These are phyloP conservation scores for Hesperia comma DNA, from an alignment of 2,888 invertebrate genomes.

Conservation along the genomic window DNA sequence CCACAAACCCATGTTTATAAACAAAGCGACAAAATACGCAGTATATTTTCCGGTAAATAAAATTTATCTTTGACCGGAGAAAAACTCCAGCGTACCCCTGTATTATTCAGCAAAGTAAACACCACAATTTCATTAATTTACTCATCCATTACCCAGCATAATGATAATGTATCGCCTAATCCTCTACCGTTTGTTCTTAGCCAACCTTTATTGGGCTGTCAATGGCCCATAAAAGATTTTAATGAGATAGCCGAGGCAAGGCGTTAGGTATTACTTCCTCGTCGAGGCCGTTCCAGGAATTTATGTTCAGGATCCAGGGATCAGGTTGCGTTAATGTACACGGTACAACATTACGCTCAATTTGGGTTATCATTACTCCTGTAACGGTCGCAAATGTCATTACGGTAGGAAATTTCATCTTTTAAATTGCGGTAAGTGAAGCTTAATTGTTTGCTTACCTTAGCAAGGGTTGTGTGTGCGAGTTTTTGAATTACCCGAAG, in stretches of 20 bases:
- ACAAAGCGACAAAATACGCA: too few relatives aligned
- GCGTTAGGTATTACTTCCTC: conserved; percentile 19
- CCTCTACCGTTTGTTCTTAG: conserved; percentile 28
- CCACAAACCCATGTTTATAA: too few relatives aligned
- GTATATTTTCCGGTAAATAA: too few relatives aligned
- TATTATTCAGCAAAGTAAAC: conserved; percentile 3
- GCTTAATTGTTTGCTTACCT: conserved; percentile 12
- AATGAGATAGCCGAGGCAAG: conserved; percentile 32
- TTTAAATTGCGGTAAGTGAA: conserved; percentile 9
- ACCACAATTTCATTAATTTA: conserved; percentile 22
- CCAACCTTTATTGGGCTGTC: conserved; percentile 35
- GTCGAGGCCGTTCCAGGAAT: conserved; percentile 20
- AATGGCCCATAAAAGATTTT: conserved; percentile 33
- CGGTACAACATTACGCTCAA: conserved; percentile 16
- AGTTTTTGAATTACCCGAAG: neutral
- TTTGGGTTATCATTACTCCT: conserved; percentile 21
- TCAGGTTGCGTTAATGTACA: conserved; percentile 23
- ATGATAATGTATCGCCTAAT: conserved; percentile 29
- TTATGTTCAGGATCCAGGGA: conserved; percentile 20
- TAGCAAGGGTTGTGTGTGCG: neutral
- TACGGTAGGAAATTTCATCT: conserved; percentile 19
- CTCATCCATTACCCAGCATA: conserved; percentile 20
- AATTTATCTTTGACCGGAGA: too few relatives aligned
- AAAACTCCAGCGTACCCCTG: too few relatives aligned
- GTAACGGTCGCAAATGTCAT: conserved; percentile 13